These are phyloP conservation scores for Taxidea taxus DNA, from an alignment of 2,113 vertebrate species.

Conservation along the genomic window DNA sequence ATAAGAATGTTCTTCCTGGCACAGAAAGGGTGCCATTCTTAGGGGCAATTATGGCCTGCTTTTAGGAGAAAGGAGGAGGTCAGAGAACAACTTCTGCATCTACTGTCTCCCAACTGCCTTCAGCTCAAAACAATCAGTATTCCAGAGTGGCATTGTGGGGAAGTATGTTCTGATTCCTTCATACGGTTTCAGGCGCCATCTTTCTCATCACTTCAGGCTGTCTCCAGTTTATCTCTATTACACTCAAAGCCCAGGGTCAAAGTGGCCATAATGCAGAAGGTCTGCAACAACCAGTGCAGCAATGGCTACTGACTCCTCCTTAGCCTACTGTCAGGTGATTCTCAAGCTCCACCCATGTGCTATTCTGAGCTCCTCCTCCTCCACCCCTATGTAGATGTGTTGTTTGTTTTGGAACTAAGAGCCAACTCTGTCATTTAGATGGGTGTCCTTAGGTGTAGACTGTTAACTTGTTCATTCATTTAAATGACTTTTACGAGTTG, in stretches of 20 bases:
- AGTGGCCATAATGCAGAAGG: background rate
- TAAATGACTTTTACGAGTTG: background rate
- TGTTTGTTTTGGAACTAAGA: background rate
- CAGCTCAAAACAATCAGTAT: background rate
- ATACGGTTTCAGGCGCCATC: background rate
- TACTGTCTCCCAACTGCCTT: background rate
- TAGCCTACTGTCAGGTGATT: background rate
- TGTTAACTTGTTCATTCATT: background rate
- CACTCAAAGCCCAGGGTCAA: background rate
- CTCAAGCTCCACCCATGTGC: background rate
- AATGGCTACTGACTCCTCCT: background rate
- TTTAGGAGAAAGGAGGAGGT: background rate
- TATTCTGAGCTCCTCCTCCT: background rate
- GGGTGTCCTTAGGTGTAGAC: background rate
- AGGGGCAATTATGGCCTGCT: background rate
- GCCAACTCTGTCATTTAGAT: background rate
- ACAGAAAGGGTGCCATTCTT: background rate
- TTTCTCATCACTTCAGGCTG: background rate
- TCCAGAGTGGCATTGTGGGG: background rate
- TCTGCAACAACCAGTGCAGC: background rate
- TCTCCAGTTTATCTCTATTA: background rate
- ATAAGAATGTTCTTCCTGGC: background rate
- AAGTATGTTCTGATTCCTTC: background rate
- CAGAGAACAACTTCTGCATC: background rate
- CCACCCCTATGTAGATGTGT: background rate